Evolutionary conservation across 2,797 vertebrate species (phyloP).

Genomic region (Bovichtus variegatus): DNA sequence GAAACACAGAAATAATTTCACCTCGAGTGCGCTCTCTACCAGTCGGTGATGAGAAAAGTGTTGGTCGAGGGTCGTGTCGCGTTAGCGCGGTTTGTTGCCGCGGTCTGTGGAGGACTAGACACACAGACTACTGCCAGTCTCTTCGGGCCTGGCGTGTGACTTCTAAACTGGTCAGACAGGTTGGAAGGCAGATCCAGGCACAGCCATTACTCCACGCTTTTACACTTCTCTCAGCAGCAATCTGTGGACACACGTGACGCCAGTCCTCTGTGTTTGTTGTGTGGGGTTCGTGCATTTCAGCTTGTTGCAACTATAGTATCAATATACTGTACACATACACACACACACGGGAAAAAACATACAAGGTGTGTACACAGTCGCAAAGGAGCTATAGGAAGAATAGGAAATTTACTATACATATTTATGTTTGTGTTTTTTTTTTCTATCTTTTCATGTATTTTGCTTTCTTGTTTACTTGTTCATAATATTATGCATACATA

Average conservation of each 20-base stretch:
- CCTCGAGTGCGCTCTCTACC: no score
- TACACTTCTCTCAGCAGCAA: conserved; percentile 39
- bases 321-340: no score
- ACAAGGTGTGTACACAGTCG: no score
- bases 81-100: conserved; percentile 32
- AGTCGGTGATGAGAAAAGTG: background rate
- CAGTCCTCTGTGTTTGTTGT: conserved; percentile 42
- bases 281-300: conserved; percentile 24
- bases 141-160: conserved; percentile 48
- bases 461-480: no score
- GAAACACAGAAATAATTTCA: no score
- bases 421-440: no score
- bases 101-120: conserved; percentile 24
- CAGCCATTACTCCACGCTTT: conserved; percentile 42
- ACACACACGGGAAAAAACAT: no score
- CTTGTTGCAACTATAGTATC: no score
- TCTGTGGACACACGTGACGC: conserved; percentile 28
- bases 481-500: no score
- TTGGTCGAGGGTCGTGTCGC: conserved; percentile 23
- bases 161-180: conserved; percentile 80
- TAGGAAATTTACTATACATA: no score
- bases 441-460: no score
- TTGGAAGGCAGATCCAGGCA: conserved; percentile 60
- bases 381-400: no score
- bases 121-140: conserved; percentile 60